Evolutionary conservation across 2,797 vertebrate species (phyloP).

Genomic region (Erethizon dorsatum): DNA sequence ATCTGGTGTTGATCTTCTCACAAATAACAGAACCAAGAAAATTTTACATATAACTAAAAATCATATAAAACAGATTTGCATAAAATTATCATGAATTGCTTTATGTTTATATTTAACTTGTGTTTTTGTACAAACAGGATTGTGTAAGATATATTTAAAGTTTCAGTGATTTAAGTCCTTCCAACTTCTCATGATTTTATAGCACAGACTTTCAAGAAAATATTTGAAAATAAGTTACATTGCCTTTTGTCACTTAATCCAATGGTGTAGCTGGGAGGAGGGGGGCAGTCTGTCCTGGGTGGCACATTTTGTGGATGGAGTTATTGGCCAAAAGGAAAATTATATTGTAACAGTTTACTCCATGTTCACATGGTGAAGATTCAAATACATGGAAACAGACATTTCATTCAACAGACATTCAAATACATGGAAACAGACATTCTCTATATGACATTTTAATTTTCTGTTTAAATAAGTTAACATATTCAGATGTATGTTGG

Average conservation of each 20-base stretch:
- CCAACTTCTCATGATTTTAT: slow-evolving; percentile 93
- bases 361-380: too few species aligned
- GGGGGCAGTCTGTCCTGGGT: too few species aligned
- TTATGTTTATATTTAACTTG: slow-evolving; percentile 92
- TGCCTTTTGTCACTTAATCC: slow-evolving; percentile 92
- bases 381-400: too few species aligned
- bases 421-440: too few species aligned
- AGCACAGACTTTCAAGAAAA: slow-evolving; percentile 91
- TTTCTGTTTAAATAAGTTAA: too few species aligned
- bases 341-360: too few species aligned
- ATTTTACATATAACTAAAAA: slow-evolving; percentile 90
- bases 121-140: slow-evolving; percentile 93
- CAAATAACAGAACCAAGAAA: slow-evolving; percentile 89
- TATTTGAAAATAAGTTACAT: slow-evolving; percentile 89
- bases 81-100: slow-evolving; percentile 90
- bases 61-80: slow-evolving; percentile 88
- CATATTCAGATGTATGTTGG: too few species aligned
- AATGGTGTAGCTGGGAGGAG: too few species aligned
- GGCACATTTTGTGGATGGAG: too few species aligned
- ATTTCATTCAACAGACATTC: too few species aligned
- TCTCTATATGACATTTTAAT: too few species aligned
- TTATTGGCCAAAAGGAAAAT: too few species aligned
- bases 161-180: slow-evolving; percentile 92
- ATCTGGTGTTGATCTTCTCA: slow-evolving; percentile 91
- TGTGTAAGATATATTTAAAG: slow-evolving; percentile 93